Evolutionary conservation across 2,888 invertebrate species (phyloP), one percentile per base, ranked within the genome.

Genomic region (Adela reaumurella): DNA sequence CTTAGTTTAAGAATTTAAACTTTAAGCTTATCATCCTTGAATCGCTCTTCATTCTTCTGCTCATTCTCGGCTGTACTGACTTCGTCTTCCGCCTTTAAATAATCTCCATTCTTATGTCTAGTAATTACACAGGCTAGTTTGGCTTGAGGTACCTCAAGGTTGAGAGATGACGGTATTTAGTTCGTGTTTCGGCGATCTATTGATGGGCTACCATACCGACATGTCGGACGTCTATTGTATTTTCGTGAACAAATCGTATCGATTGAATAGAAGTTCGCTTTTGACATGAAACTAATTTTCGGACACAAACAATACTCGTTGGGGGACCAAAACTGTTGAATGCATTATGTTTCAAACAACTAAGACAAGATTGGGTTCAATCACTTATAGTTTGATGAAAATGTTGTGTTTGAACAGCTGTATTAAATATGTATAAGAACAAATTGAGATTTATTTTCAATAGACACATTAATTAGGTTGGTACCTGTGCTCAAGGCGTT

Each of bases 201-300:
- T 63, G 65, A 63, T 62, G 62, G 68, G 68, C 62, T 68, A 68
- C 68, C 63, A 67, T 62, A 71, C 74, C 71, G 74, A 70, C 74
- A 74, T 68, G 70, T 64, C 64, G 63, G 61, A 62, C 64, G 62
- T 67, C 65, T 67, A 76, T 76, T 76, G 77, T 71, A 68, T 14
- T 11, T 35, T 14, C 65, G 61, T 64, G 72, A 71, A 67, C 66
- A 67, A 71, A 74, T 70, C 68, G 70, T 70, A 70, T 74, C 73
- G 68, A 65, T 64, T 63, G 65, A 70, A 78, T 78, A 78, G 77
- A 63, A 58, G 71, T 64, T 68, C 63, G 62, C 74, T 76, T 74
- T 62, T 61, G 60, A 63, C 70, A 63, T 59, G 74, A 78, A 78
- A 78, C 78, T 78, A 78, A 78, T 78, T 78, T 78, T 35, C 35